Evolutionary conservation across 1,140 invertebrate genomes (phyloP), one percentile per base, ranked within the genome.

Genomic region (Helicoverpa armigera): DNA sequence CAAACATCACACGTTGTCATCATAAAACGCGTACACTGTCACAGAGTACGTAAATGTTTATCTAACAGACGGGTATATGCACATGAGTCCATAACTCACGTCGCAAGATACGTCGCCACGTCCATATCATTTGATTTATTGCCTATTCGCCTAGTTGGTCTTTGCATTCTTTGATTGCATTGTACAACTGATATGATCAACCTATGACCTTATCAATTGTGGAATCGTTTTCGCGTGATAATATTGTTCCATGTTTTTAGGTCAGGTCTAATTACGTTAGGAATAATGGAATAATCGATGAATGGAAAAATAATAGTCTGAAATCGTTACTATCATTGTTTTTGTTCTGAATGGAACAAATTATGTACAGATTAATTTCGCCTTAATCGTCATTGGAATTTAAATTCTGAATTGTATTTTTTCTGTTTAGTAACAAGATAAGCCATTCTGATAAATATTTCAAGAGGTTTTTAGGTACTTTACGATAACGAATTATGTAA

Each of bases 101-200:
- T 48, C 56, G 16, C 3, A 12, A 23, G 56, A 75, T 61, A 61
- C 35, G 73, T 75, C 73, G 14, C 53, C 43, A 12, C 14, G 58
- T 75, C 12, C 53, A 61, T 61, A 75, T 75, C 56, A 75, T 61
- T 58, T 75, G 73, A 75, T 75, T 75, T 75, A 75, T 75, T 13
- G 12, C 53, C 73, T 61, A 50, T 10, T n/a, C 43, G 3, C 56
- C 31, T 48, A 43, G 11, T 53, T 75, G 72, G 56, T 75, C 72
- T 43, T 61, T 60, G 54, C n/a, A 50, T 61, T 50, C 54, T 50
- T 53, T 48, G 54, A 61, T 75, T 74, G 51, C 29, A 58, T 74
- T 74, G 72, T 58, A 35, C 50, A 23, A 35, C 51, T 58, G 31
- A 73, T 48, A 18, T 61, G 31, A 50, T 75, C 53, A 75, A 73